Evolutionary conservation across 2,113 vertebrate species (phyloP).

Genomic region (Chloropsis hardwickii): DNA sequence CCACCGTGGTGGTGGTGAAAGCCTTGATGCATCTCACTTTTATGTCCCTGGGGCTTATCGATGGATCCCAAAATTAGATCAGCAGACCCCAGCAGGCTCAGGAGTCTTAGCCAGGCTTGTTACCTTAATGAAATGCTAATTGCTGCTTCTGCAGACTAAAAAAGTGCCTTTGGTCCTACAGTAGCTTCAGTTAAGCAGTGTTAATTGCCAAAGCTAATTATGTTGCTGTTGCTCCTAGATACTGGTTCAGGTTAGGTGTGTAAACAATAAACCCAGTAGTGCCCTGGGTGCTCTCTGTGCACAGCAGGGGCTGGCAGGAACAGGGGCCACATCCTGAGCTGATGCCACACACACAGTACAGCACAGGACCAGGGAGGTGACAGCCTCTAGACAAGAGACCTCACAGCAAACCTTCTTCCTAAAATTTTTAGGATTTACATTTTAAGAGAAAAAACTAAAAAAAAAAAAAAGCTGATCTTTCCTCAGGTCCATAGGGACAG

Average conservation of each 20-base stretch:
- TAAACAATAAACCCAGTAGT: background rate
- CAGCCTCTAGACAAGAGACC: background rate
- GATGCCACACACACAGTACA: background rate
- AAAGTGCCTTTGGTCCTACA: constrained; percentile 33
- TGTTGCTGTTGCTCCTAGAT: constrained; percentile 44
- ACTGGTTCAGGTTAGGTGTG: constrained; percentile 12
- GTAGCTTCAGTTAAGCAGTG: constrained; percentile 29
- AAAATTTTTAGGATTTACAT: background rate
- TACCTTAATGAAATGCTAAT: constrained; percentile 49
- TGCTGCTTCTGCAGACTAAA: constrained; percentile 20
- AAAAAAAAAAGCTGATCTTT: background rate
- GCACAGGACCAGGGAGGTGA: background rate
- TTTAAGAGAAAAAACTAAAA: background rate
- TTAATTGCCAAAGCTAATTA: constrained; percentile 52
- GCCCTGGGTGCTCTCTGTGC: background rate
- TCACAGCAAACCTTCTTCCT: background rate
- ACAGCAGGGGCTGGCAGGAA: background rate
- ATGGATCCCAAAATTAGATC: constrained; percentile 34
- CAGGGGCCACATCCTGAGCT: background rate
- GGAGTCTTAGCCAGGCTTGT: background rate
- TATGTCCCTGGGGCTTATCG: background rate
- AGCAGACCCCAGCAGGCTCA: background rate
- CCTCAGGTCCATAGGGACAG: background rate
- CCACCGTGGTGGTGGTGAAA: background rate
- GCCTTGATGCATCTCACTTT: background rate